phyloP scores from a whole-genome alignment of 2,797 vertebrate genomes.

The Hypotaenidia philippensis region DNA sequence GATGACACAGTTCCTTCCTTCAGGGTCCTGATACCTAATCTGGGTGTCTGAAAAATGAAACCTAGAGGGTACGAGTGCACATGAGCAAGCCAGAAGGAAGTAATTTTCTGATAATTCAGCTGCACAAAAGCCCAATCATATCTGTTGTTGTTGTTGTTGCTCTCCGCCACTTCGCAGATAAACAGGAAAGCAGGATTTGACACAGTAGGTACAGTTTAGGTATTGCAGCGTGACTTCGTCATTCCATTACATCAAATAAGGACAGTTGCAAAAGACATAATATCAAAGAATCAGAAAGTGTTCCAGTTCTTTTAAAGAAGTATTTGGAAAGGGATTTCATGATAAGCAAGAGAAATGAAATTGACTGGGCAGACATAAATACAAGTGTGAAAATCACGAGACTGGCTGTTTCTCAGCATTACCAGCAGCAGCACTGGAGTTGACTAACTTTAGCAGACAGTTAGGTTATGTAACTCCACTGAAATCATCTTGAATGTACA shows the following conservation, averaged over 20 bases:
- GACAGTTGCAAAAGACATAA: constrained; percentile 1
- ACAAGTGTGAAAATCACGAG: not conserved
- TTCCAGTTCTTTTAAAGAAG: not conserved
- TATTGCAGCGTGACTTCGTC: not conserved
- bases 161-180: constrained; percentile 40
- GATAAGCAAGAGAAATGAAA: not conserved
- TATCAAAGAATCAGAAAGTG: not conserved
- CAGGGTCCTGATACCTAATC: constrained; percentile 53
- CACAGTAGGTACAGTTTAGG: not conserved
- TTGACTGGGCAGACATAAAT: not conserved
- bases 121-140: constrained; percentile 62
- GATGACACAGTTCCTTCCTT: constrained; percentile 83
- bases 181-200: constrained; percentile 76
- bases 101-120: constrained; percentile 65
- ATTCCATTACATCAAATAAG: constrained; percentile 19
- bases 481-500: not conserved
- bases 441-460: not conserved
- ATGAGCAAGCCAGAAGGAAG: constrained; percentile 66
- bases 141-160: constrained; percentile 11
- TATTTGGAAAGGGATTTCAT: not conserved
- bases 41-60: constrained; percentile 60
- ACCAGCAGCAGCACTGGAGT: not conserved
- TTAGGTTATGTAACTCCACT: not conserved
- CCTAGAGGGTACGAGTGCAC: not conserved
- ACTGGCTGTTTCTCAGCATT: not conserved